These are phyloP conservation scores for Sparidentex hasta DNA, from an alignment of 2,797 vertebrate species.

Conservation along the genomic window DNA sequence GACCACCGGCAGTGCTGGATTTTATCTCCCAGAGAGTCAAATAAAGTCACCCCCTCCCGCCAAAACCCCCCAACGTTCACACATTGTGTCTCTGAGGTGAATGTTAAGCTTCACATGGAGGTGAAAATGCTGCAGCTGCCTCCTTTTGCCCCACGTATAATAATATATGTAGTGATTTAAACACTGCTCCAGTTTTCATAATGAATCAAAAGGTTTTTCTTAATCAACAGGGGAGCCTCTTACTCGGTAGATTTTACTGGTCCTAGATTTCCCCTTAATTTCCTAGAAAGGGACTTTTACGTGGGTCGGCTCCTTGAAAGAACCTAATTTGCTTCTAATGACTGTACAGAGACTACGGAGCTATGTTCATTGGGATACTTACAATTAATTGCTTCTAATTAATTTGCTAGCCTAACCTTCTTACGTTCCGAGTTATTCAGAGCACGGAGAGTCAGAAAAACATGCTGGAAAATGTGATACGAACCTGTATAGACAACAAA, in stretches of 20 bases:
- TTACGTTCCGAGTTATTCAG: background rate
- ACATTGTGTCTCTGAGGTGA: constrained; percentile 7
- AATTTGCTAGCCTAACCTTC: background rate
- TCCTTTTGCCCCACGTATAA: background rate
- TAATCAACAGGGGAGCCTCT: background rate
- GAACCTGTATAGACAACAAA: no score
- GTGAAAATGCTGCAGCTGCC: background rate
- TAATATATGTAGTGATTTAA: background rate
- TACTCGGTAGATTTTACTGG: background rate
- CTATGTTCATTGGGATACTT: constrained; percentile 5
- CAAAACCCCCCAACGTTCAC: background rate
- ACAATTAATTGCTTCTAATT: constrained; percentile 14
- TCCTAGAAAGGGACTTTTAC: background rate
- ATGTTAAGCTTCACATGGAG: background rate
- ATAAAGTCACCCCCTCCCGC: background rate
- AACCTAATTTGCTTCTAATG: background rate
- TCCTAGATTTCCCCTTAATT: background rate
- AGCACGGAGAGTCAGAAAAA: background rate
- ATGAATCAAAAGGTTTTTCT: background rate
- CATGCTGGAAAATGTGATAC: background rate
- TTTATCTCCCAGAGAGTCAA: constrained; percentile 19
- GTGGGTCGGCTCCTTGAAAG: background rate
- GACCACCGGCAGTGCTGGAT: constrained; percentile 12
- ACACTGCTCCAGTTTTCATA: background rate
- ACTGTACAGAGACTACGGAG: background rate